Percentiles rank a stretch among this genome's conserved stretches.
Conservation (phyloP, 2,888 invertebrate species). For the Scrobipalpa atriplicella region DNA sequence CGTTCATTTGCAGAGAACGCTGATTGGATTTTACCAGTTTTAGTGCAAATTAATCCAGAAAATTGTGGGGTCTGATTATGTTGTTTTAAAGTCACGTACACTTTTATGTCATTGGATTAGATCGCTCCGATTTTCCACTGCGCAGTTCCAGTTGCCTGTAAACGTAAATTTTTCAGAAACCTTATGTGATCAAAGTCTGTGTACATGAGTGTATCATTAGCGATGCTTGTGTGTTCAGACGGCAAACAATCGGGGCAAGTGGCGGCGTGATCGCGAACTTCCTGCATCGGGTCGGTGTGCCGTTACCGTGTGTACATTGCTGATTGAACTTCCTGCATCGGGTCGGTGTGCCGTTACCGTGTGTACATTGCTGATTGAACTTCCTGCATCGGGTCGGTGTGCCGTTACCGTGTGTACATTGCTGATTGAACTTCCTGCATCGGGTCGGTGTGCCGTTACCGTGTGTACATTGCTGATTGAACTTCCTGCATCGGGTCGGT, state of each 20-base stretch:
- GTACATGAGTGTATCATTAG: constrained; percentile 20
- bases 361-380: constrained; percentile 34
- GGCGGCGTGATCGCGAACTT: constrained; percentile 26
- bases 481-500: constrained; percentile 26
- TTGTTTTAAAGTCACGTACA: constrained; percentile 1
- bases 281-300: constrained; percentile 26
- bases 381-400: constrained; percentile 27
- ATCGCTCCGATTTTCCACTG: not conserved
- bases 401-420: constrained; percentile 34
- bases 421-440: constrained; percentile 24
- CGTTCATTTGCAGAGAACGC: constrained; percentile 14
- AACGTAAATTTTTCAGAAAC: not conserved
- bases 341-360: constrained; percentile 29
- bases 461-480: constrained; percentile 35
- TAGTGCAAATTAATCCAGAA: constrained; percentile 17
- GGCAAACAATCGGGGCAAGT: constrained; percentile 38
- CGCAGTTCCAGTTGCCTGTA: not conserved
- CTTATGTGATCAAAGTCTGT: constrained; percentile 2
- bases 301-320: constrained; percentile 35
- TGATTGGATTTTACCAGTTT: constrained; percentile 22
- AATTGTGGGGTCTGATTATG: constrained; percentile 4
- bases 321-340: too few relatives aligned
- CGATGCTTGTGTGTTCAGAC: constrained; percentile 27
- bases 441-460: constrained; percentile 28
- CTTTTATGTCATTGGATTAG: not conserved